phyloP scores from a whole-genome alignment of 1,140 invertebrate species.

The Mamestra configurata region DNA sequence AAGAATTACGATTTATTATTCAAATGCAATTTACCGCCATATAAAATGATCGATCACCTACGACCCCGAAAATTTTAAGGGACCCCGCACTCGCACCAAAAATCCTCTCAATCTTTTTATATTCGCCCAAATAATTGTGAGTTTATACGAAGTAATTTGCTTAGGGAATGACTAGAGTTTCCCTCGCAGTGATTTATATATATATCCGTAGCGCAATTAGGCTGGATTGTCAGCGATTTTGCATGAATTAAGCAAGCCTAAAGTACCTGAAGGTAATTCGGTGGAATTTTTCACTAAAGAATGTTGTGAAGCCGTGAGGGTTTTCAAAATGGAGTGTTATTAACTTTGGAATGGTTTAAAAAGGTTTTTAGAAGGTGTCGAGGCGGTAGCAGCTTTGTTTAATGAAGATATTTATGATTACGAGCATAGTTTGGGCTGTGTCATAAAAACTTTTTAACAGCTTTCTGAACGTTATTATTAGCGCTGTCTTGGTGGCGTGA shows the following conservation, averaged over 20 bases:
- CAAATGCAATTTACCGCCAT: constrained; percentile 27
- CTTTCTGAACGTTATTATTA: constrained; percentile 23
- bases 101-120: constrained; percentile 16
- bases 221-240: constrained; percentile 46
- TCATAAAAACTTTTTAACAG: constrained; percentile 32
- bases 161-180: constrained; percentile 42
- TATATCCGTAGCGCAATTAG: constrained; percentile 45
- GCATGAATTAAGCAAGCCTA: constrained; percentile 33
- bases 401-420: constrained; percentile 44
- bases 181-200: constrained; percentile 43
- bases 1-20: constrained; percentile 13
- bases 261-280: constrained; percentile 36
- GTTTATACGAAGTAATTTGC: constrained; percentile 43
- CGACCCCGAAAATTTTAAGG: constrained; percentile 13
- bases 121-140: constrained; percentile 38
- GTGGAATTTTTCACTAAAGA: constrained; percentile 40
- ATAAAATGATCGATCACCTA: constrained; percentile 29
- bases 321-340: constrained; percentile 35
- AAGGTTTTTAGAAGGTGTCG: constrained; percentile 38
- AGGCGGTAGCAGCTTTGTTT: constrained; percentile 32
- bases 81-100: background rate
- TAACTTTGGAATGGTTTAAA: constrained; percentile 35
- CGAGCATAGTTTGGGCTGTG: constrained; percentile 19
- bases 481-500: constrained; percentile 26
- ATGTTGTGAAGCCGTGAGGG: constrained; percentile 35